Percentiles rank a stretch among this genome's conserved stretches.
phyloP scores from a whole-genome alignment of 2,113 vertebrate genomes.

The Zosterops borbonicus region DNA sequence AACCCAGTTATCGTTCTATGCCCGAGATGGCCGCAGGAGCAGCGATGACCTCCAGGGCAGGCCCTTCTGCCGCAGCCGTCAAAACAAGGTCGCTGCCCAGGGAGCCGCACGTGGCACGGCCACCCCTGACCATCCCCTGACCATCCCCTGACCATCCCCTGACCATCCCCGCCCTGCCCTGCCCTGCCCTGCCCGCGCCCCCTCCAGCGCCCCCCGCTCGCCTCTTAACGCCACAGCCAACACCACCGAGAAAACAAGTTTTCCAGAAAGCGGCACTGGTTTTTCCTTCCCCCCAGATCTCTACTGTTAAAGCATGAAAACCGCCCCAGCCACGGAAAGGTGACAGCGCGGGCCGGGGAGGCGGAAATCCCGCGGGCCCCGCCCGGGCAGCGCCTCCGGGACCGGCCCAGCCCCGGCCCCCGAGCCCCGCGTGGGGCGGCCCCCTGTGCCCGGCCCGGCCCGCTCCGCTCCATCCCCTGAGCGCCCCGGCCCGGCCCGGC shows the following conservation, averaged over 20 bases:
- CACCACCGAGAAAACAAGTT: background rate
- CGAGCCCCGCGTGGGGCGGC: background rate
- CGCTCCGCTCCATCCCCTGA: too few species aligned
- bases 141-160: too few species aligned
- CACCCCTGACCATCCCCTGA: too few species aligned
- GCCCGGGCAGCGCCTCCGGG: background rate
- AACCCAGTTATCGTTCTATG: background rate
- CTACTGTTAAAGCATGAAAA: rapidly evolving
- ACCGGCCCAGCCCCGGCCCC: background rate
- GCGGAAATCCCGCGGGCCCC: background rate
- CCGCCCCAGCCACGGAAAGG: rapidly evolving
- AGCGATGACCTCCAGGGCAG: background rate
- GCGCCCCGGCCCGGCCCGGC: too few species aligned
- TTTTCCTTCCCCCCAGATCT: too few species aligned
- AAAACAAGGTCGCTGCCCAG: background rate
- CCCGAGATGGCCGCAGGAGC: background rate
- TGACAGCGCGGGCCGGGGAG: background rate
- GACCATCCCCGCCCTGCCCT: background rate
- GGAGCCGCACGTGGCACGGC: rapidly evolving
- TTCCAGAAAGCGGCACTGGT: background rate
- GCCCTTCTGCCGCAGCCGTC: background rate
- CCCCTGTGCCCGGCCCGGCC: background rate
- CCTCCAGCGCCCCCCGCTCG: background rate
- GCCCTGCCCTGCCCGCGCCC: background rate
- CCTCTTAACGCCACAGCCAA: too few species aligned